Base-by-base conservation (phyloP, 2,113 vertebrate species). In the Ancistrus triradiatus region DNA sequence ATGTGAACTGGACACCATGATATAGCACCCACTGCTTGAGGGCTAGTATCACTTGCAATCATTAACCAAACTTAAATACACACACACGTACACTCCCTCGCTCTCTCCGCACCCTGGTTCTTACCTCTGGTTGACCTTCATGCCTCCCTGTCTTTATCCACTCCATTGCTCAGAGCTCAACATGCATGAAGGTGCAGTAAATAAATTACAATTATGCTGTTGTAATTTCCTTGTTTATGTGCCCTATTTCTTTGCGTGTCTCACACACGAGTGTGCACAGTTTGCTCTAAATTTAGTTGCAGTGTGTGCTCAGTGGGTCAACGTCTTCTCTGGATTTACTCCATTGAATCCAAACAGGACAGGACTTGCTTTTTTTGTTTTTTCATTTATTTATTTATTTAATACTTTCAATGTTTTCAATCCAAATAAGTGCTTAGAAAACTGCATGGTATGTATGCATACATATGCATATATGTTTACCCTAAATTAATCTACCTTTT, bases 101-200 rank as follows among this genome's bases (percentile, higher is more conserved):
- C 74, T 76, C 74, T 58, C 77, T 38, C 47, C 38, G 64, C 79
- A 73, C 76, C 80, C 71, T 74, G 59, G 74, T 51, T 62, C 74
- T 84, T 81, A 86, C 81, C 86, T 87, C 77, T 59, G 14, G 49
- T 31, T 86, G 85, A 88, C 83, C 84, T 66, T 47, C 24, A 59
- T 61, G 63, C 18, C 40, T 38, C 43, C 35, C 33, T 25, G 49
- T 6, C 6, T 18, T 35, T 21, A 42, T 59, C 59, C 47, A 25
- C 55, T 63, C 59, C 72, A 64, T 60, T 63, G 66, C 55, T 51
- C 46, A 57, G 17, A 18, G 13, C 55, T 48, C 43, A 60, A 35
- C 27, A 37, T 40, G 35, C 52, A 57, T 62, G 65, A 37, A 35
- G 27, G 25, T 56, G 40, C 63, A 21, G 24, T 52, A 44, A 53